Percentiles rank a stretch among this genome's conserved stretches.
Conservation (phyloP, 2,888 invertebrate genomes). For the Agrochola lota region DNA sequence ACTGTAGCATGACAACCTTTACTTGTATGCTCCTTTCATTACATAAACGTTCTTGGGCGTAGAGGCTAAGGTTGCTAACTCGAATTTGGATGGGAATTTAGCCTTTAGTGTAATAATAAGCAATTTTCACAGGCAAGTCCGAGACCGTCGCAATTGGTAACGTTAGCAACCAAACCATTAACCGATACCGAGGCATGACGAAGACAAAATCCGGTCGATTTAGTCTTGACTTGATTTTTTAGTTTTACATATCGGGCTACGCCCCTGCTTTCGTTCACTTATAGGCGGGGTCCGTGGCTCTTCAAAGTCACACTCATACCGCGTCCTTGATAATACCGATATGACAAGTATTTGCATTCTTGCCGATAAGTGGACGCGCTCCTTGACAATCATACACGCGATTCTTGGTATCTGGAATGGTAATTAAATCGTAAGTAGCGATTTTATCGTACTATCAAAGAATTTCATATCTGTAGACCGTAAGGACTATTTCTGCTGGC, state of each 20-base stretch:
- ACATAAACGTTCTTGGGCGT: constrained; percentile 12
- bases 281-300: constrained; percentile 38
- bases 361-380: constrained; percentile 58
- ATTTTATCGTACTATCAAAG: constrained; percentile 5
- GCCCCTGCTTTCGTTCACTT: constrained; percentile 49
- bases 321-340: constrained; percentile 41
- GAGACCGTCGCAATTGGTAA: constrained; percentile 10
- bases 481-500: too few species aligned
- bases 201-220: constrained; percentile 41
- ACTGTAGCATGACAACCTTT: constrained; percentile 67
- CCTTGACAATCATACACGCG: constrained; percentile 58
- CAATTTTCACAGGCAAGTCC: constrained; percentile 38
- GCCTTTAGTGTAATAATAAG: constrained; percentile 36
- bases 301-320: constrained; percentile 24
- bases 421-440: constrained; percentile 41
- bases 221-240: constrained; percentile 46
- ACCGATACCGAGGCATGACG: constrained; percentile 1
- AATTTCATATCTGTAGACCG: too few species aligned
- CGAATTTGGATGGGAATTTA: background rate
- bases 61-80: constrained; percentile 39
- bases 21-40: constrained; percentile 22
- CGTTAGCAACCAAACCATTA: constrained; percentile 44
- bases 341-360: constrained; percentile 50
- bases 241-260: constrained; percentile 30
- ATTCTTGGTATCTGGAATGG: constrained; percentile 53